Base-by-base conservation (phyloP, 1,140 invertebrate genomes). In the Nilaparvata lugens region DNA sequence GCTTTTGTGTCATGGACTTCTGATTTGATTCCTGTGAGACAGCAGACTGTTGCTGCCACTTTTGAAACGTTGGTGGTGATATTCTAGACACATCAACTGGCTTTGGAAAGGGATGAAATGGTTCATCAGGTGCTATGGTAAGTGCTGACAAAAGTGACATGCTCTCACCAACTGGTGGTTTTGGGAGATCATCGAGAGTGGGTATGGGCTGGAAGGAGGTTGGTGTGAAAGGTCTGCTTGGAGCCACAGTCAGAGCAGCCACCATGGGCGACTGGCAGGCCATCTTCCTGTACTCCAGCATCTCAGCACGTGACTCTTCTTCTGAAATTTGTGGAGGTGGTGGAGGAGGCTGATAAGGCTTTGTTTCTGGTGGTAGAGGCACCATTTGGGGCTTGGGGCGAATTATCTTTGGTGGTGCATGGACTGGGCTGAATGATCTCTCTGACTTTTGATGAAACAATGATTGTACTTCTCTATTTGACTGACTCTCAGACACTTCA, bases 231-330 rank as follows among this genome's bases (percentile, higher is more conserved):
- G 81, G 76, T 55, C 82, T 74, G 54, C 85, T 79, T 1, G 86
- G 82, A 1, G 85, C 86, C 45, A 81, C 84, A 31, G 79, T 84
- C 21, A 89, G 68, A 11, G 86, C 86, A 45, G 78, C 78, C 6
- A 85, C 77, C 67, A 88, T 81, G 13, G 85, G 84, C 59, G 68
- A 70, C 11, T 55, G 38, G 56, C 62, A 58, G 9, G 43, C 54
- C n/a, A 48, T 52, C 61, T 73, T 45, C 63, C 66, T 42, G 38
- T 60, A 9, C 4, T 56, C 52, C 35, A 60, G 11, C 13, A 31
- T 60, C 3, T 45, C 42, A 42, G 38, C 56, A 6, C 56, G 55
- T 16, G 53, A 58, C 16, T 28, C 24, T 6, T 58, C 53, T 28
- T 51, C 31, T 56, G 55, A 18, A 53, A 48, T 60, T 42, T 56